Conservation (phyloP, 1,140 invertebrate species). For the Triops cancriformis region DNA sequence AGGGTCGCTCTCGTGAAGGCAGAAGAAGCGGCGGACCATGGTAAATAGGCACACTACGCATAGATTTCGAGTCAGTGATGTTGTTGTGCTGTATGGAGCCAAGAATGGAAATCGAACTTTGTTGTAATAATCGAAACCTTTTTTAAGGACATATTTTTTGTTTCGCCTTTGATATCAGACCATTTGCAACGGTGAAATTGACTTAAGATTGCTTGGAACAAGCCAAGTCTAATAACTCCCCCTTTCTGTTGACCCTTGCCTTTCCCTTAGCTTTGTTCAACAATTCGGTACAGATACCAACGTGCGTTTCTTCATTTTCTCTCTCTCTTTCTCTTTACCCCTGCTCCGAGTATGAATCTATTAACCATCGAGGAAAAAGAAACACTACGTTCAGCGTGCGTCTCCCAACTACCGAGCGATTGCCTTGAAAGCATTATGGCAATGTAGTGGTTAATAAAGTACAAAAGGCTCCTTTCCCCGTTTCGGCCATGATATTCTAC, state of each 20-base stretch:
- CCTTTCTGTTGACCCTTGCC: background rate
- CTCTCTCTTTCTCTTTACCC: background rate
- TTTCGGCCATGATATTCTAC: background rate
- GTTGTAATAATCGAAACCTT: background rate
- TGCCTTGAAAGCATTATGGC: background rate
- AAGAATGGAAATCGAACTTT: background rate
- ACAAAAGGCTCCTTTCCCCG: background rate
- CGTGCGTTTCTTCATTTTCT: background rate
- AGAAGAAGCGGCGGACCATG: background rate
- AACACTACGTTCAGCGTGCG: background rate
- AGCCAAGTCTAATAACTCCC: background rate
- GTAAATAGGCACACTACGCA: background rate
- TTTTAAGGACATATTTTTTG: background rate
- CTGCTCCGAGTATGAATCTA: background rate
- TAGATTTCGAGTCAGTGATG: background rate
- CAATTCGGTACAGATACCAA: background rate
- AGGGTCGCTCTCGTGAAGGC: background rate
- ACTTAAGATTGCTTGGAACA: background rate
- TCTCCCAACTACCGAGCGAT: background rate
- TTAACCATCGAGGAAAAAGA: background rate
- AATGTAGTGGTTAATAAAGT: slow-evolving; percentile 14
- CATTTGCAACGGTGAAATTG: background rate
- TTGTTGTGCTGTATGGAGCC: background rate
- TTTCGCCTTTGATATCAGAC: background rate
- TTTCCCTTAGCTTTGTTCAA: background rate